Evolutionary conservation across 2,797 vertebrate genomes (phyloP).

Genomic region (Onychomys torridus): DNA sequence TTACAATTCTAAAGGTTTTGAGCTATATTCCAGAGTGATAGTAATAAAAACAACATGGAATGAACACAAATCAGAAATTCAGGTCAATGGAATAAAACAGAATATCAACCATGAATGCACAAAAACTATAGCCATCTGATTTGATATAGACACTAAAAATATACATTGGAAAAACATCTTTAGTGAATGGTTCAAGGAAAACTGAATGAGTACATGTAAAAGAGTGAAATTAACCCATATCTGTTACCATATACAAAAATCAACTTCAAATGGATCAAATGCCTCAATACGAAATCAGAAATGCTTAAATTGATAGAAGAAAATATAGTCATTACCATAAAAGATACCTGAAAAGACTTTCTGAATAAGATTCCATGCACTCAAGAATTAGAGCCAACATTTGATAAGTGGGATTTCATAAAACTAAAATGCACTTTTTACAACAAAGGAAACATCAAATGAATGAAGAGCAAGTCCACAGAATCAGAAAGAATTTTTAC

Average conservation of each 20-base stretch:
- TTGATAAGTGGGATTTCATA: background rate
- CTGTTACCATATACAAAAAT: background rate
- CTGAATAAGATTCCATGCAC: background rate
- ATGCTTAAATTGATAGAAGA: background rate
- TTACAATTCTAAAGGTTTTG: background rate
- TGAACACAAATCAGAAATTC: background rate
- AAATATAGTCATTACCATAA: background rate
- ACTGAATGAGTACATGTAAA: background rate
- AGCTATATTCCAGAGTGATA: background rate
- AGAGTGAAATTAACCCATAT: too few relatives aligned
- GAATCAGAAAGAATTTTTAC: background rate
- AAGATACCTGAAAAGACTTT: background rate
- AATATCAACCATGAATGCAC: background rate
- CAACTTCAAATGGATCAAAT: background rate
- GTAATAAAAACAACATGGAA: background rate
- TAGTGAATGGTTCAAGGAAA: background rate
- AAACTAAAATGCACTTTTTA: background rate
- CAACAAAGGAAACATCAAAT: background rate
- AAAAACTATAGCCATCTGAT: background rate
- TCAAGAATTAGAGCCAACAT: background rate
- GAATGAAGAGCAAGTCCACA: background rate
- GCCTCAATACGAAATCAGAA: background rate
- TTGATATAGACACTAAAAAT: background rate
- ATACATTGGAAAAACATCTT: background rate
- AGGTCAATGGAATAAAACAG: background rate